These are phyloP conservation scores for Troilus luridus DNA, from an alignment of 2,888 invertebrate genomes.

Conservation along the genomic window DNA sequence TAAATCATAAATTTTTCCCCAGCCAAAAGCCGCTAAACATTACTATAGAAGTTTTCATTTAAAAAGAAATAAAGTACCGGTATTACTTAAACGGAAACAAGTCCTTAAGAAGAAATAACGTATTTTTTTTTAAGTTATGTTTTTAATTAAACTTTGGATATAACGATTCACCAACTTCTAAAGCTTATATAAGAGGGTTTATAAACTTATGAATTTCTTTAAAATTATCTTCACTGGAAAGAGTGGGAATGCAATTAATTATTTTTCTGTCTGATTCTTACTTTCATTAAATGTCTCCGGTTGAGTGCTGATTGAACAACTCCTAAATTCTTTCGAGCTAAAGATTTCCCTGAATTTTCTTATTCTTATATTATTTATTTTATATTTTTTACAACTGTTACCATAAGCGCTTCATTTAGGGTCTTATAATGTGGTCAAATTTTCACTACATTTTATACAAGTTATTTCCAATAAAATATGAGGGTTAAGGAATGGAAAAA, in stretches of 20 bases:
- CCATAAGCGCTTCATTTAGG: background rate
- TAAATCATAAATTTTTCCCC: too few species aligned
- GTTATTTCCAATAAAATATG: too few species aligned
- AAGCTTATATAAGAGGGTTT: background rate
- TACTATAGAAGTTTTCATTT: too few species aligned
- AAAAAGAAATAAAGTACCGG: too few species aligned
- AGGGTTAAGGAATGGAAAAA: too few species aligned
- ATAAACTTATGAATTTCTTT: background rate
- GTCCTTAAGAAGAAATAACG: background rate
- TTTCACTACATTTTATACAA: too few species aligned
- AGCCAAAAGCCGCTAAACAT: too few species aligned
- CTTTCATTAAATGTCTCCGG: background rate
- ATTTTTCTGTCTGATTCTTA: background rate
- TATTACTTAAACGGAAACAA: too few species aligned
- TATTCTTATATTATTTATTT: background rate
- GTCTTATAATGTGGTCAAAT: too few species aligned
- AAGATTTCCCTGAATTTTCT: background rate
- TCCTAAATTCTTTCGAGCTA: background rate
- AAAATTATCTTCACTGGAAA: background rate
- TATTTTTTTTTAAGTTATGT: background rate
- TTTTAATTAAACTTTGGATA: background rate
- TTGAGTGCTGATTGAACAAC: background rate
- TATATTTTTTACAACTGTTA: background rate
- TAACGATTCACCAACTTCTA: background rate
- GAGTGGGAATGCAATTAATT: conserved; percentile 11